Evolutionary conservation across 2,888 invertebrate species (phyloP).

Genomic region (Caenorhabditis panamensis): DNA sequence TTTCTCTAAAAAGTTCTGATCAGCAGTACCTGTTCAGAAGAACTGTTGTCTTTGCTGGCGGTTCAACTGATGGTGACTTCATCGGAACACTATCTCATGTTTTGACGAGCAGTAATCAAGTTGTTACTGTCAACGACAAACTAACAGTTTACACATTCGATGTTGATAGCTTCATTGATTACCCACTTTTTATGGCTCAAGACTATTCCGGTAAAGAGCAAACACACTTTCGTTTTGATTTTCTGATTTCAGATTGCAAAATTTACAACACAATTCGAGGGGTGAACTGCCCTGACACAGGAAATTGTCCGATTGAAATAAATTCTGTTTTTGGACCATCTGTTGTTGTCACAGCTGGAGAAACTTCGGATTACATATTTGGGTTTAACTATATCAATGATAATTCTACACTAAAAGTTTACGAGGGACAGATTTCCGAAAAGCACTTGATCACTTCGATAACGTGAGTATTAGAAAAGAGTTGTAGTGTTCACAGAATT

Average conservation of each 20-base stretch:
- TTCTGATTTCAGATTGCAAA: neutral
- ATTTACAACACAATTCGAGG: neutral
- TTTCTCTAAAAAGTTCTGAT: neutral
- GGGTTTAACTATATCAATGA: neutral
- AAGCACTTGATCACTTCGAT: neutral
- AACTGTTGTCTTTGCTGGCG: neutral
- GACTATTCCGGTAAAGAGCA: neutral
- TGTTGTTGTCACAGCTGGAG: neutral
- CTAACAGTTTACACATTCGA: neutral
- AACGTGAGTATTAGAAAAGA: too few species aligned
- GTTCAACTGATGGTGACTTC: neutral
- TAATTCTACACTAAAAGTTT: neutral
- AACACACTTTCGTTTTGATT: neutral
- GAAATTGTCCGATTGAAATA: neutral
- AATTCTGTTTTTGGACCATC: neutral
- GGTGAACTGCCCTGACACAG: neutral
- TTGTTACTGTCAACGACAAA: slow-evolving; percentile 8
- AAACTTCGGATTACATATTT: neutral
- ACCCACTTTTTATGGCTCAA: neutral
- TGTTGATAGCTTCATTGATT: neutral
- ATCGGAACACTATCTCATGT: neutral
- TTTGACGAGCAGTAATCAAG: neutral
- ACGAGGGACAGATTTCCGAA: neutral
- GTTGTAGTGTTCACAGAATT: too few species aligned
- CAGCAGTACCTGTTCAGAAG: neutral